These are phyloP conservation scores for Sebastes minor DNA, from an alignment of 2,797 vertebrate genomes.

Conservation along the genomic window DNA sequence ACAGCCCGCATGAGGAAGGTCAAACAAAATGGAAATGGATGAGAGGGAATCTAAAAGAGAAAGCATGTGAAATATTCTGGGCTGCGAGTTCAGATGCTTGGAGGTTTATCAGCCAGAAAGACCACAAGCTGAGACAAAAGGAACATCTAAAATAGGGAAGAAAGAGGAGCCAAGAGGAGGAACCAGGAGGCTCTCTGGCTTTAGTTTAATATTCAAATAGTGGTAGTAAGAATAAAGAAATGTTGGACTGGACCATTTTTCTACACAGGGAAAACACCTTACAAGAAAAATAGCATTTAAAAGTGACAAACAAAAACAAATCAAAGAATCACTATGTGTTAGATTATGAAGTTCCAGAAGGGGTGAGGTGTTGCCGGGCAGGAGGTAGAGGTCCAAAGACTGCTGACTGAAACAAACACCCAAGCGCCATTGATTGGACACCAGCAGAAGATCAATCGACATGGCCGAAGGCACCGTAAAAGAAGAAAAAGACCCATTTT, in stretches of 20 bases:
- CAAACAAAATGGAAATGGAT: constrained; percentile 29
- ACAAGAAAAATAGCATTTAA: background rate
- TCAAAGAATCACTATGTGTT: constrained; percentile 5
- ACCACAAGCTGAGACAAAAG: constrained; percentile 11
- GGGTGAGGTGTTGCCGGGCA: constrained; percentile 4
- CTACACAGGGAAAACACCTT: background rate
- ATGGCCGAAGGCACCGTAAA: constrained; percentile 59
- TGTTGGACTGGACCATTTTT: background rate
- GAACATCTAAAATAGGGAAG: background rate
- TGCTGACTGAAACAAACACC: constrained; percentile 77
- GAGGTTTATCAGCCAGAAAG: constrained; percentile 16
- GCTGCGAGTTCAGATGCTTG: background rate
- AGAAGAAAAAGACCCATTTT: constrained; percentile 35
- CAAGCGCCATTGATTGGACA: constrained; percentile 67
- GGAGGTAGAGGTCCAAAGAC: constrained; percentile 41
- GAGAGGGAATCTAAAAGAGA: constrained; percentile 10
- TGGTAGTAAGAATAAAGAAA: background rate
- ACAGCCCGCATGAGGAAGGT: constrained; percentile 27
- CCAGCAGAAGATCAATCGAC: constrained; percentile 73
- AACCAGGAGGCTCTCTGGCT: background rate
- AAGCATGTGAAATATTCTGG: constrained; percentile 3
- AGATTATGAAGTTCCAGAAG: constrained; percentile 32
- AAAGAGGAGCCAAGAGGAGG: background rate
- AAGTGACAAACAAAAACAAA: background rate
- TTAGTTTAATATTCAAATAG: background rate